A percentile compares a stretch with the other conserved stretches of the same genome.
These are phyloP conservation scores for Cheilinus undulatus DNA, from an alignment of 2,113 vertebrate genomes.

Conservation along the genomic window DNA sequence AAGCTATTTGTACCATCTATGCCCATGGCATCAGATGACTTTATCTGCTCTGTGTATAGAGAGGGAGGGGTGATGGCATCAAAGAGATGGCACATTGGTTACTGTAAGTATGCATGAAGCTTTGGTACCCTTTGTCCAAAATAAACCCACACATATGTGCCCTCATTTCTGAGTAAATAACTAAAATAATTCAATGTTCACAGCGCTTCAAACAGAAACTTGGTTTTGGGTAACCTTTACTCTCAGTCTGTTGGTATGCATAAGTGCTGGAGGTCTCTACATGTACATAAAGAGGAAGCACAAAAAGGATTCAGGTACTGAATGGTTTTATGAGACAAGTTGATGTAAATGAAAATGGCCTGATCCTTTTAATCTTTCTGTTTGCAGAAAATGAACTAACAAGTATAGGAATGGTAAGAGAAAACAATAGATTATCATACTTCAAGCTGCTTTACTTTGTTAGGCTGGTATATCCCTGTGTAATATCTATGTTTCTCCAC, in stretches of 20 bases:
- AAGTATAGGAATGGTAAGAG: conserved; percentile 58
- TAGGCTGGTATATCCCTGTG: fast-evolving
- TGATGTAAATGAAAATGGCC: neutral
- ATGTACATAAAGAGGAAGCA: conserved; percentile 45
- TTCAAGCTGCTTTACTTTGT: neutral
- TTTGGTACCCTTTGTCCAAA: neutral
- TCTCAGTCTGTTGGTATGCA: conserved; percentile 38
- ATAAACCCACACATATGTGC: neutral
- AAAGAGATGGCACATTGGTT: conserved; percentile 33
- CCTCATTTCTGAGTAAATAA: neutral
- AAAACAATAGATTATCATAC: neutral
- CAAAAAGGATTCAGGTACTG: conserved; percentile 41
- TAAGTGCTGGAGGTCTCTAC: conserved; percentile 35
- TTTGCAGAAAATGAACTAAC: conserved; percentile 37
- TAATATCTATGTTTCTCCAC: neutral
- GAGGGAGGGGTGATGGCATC: conserved; percentile 49
- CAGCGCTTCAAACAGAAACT: conserved; percentile 35
- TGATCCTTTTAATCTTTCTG: neutral
- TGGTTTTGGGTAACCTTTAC: conserved; percentile 51
- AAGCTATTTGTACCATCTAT: conserved; percentile 36
- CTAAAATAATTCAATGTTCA: neutral
- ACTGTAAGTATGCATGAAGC: conserved; percentile 38
- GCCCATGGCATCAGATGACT: conserved; percentile 6
- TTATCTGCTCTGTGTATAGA: conserved; percentile 53
- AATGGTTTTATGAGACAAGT: neutral